Conservation (phyloP, 2,888 invertebrate genomes). For the Ctenicera cuprea region DNA sequence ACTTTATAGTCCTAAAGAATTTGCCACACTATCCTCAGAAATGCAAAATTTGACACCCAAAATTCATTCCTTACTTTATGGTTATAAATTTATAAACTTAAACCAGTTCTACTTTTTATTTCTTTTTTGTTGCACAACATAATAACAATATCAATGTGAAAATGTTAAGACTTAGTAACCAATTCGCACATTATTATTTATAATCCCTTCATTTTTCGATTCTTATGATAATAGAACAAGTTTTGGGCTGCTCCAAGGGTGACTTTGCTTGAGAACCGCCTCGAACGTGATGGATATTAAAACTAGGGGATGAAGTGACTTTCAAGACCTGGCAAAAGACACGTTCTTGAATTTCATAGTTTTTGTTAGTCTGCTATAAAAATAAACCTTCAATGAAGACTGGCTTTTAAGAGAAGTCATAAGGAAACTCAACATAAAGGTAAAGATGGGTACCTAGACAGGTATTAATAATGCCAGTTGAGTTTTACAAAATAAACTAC, state of each 20-base stretch:
- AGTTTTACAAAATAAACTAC: too few species aligned
- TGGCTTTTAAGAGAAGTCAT: neutral
- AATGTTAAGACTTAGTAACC: neutral
- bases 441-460: slow-evolving; percentile 1
- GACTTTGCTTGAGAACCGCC: slow-evolving; percentile 40
- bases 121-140: slow-evolving; percentile 5
- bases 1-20: slow-evolving; percentile 12
- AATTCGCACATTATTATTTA: slow-evolving; percentile 17
- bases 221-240: slow-evolving; percentile 30
- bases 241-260: slow-evolving; percentile 24
- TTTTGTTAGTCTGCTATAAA: slow-evolving; percentile 44
- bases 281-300: slow-evolving; percentile 14
- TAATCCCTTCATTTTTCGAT: slow-evolving; percentile 16
- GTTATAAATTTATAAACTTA: neutral
- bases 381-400: slow-evolving; percentile 19
- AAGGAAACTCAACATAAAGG: neutral
- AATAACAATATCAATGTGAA: slow-evolving; percentile 3
- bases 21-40: neutral
- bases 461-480: too few species aligned
- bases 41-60: neutral
- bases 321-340: slow-evolving; percentile 39
- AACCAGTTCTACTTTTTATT: slow-evolving; percentile 26
- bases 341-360: slow-evolving; percentile 47
- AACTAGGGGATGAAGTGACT: slow-evolving; percentile 46
- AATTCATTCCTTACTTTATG: neutral